Conservation (phyloP, 2,888 invertebrate species). For the Diaphora mendica region DNA sequence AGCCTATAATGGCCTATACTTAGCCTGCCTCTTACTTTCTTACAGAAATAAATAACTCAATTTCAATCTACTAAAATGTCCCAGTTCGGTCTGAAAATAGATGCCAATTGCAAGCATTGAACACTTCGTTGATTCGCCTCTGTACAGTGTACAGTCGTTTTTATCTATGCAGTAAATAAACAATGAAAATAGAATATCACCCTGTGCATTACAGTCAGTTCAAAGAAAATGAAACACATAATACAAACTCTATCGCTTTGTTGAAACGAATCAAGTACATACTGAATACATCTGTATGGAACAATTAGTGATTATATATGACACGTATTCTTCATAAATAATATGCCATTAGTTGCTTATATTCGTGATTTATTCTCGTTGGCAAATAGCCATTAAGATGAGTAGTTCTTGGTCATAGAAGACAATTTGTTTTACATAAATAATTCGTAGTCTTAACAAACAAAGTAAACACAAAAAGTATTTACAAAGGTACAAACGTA, state of each 20-base stretch:
- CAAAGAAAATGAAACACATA: neutral
- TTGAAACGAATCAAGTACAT: neutral
- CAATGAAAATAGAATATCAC: conserved; percentile 4
- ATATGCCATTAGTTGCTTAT: conserved; percentile 35
- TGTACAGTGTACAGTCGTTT: neutral
- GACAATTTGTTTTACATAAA: conserved; percentile 35
- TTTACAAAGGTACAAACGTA: neutral
- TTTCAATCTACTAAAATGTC: neutral
- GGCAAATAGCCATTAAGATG: conserved; percentile 40
- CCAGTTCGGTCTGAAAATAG: neutral
- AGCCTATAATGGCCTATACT: neutral
- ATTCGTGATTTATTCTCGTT: conserved; percentile 33
- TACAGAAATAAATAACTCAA: neutral
- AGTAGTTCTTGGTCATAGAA: conserved; percentile 37
- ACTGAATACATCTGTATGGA: conserved; percentile 1
- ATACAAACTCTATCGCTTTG: neutral
- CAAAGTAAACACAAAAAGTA: conserved; percentile 22
- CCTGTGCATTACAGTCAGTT: neutral
- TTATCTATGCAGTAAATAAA: neutral
- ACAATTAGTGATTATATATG: conserved; percentile 21
- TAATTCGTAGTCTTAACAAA: conserved; percentile 20
- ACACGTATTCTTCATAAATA: conserved; percentile 34
- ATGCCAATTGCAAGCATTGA: neutral
- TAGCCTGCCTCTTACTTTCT: neutral
- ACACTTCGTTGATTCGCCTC: neutral